phyloP scores from a whole-genome alignment of 2,797 vertebrate genomes.

The Hydrophis major region DNA sequence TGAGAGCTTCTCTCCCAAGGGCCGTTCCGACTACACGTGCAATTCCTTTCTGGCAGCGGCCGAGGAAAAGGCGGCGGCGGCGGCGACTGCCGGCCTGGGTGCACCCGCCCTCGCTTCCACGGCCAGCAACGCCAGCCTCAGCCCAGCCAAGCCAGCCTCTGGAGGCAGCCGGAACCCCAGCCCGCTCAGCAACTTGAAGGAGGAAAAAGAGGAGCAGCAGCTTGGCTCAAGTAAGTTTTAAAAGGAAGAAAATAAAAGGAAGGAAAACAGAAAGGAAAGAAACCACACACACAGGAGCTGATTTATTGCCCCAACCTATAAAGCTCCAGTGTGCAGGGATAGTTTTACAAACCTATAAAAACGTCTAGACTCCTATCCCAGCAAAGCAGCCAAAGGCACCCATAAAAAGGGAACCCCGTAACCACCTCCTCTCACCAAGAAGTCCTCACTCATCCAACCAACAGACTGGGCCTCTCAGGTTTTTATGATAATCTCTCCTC shows the following conservation, averaged over 20 bases:
- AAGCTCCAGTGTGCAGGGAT: constrained; percentile 92
- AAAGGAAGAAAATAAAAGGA: constrained; percentile 29
- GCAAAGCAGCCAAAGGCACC: constrained; percentile 81
- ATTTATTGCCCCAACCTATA: constrained; percentile 95
- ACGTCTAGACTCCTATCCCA: constrained; percentile 89
- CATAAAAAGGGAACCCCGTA: constrained; percentile 76
- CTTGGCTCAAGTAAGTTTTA: constrained; percentile 98
- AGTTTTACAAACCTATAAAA: constrained; percentile 99
- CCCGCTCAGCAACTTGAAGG: constrained; percentile 85
- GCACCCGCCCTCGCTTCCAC: constrained; percentile 52
- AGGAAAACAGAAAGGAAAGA: constrained; percentile 56
- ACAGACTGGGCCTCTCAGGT: constrained; percentile 71
- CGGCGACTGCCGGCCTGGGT: background rate
- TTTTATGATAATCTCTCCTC: constrained; percentile 79
- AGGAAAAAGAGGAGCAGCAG: constrained; percentile 90
- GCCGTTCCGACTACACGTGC: constrained; percentile 80
- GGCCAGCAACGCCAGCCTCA: constrained; percentile 30
- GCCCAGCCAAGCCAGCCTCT: constrained; percentile 66
- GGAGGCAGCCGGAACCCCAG: constrained; percentile 84
- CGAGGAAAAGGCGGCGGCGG: constrained; percentile 69
- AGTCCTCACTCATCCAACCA: constrained; percentile 75
- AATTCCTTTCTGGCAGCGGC: constrained; percentile 74
- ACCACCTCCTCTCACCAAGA: constrained; percentile 74
- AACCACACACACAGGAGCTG: constrained; percentile 81
- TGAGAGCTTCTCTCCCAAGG: constrained; percentile 77